phyloP scores from a whole-genome alignment of 1,140 invertebrate genomes.

The Lucilia sericata region DNA sequence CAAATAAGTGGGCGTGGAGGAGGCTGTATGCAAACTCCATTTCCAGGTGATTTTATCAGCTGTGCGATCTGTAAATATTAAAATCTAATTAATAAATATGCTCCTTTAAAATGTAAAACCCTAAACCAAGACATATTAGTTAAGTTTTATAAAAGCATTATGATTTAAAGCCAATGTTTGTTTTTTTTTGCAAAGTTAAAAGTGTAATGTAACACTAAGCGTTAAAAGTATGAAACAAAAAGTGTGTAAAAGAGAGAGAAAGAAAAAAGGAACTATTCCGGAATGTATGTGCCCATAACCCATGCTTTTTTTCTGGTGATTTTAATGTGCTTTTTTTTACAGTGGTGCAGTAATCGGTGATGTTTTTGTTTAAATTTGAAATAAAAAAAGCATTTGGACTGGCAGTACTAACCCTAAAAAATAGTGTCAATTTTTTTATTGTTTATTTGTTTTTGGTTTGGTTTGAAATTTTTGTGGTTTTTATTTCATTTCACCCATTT shows the following conservation, averaged over 20 bases:
- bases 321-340: background rate
- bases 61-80: slow-evolving; percentile 59
- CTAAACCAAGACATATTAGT: slow-evolving; percentile 1
- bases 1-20: slow-evolving; percentile 88
- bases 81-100: background rate
- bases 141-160: background rate
- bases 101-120: too few relatives aligned
- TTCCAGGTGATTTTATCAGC: slow-evolving; percentile 66
- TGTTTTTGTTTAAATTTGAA: background rate
- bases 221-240: background rate
- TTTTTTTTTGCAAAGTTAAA: background rate
- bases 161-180: background rate
- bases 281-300: background rate
- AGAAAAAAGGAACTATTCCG: background rate
- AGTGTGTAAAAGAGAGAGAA: background rate
- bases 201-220: background rate
- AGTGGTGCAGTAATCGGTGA: slow-evolving; percentile 1
- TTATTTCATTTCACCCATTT: slow-evolving; percentile 31
- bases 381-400: slow-evolving; percentile 31
- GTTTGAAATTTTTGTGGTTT: background rate
- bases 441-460: slow-evolving; percentile 14
- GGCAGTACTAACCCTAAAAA: slow-evolving; percentile 39
- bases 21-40: slow-evolving; percentile 63
- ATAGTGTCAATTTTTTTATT: slow-evolving; percentile 7
- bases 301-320: background rate